Base-by-base conservation (phyloP, 1,140 invertebrate species). In the Coptotermes formosanus region DNA sequence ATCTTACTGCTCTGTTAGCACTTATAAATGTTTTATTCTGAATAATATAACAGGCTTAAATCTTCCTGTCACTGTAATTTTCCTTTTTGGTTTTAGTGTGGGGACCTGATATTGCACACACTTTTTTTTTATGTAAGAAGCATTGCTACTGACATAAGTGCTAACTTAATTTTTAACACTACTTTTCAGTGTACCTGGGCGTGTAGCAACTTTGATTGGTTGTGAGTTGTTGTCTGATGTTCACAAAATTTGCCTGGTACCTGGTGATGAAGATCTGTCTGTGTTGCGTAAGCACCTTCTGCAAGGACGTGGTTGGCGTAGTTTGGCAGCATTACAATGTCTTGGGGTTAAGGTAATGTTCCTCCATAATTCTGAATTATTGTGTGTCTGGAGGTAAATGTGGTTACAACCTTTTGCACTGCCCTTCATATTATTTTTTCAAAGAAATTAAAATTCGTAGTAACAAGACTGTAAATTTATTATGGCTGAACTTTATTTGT, bases 221-320 rank as follows among this genome's bases (percentile, higher is more conserved):
- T 94, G 93, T 89, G 93, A 94, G 89, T 89, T 95, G 86, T 90
- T 94, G 21, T 93, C 93, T 64, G 93, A 94, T 85, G 92, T 95
- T 25, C 93, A 94, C 88, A 91, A 92, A 89, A 88, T 94, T 84
- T 93, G 92, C 90, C 89, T 91, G 86, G 44, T 85, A 86, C 89
- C 89, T 88, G 89, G 89, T 87, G 89, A 92, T 89, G 90, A 88
- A 32, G 91, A 93, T 87, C 88, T 93, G 25, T 86, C 88, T 7
- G 87, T 91, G 19, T 88, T 95, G 55, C 91, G 92, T 55, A 92
- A 91, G 83, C 94, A 94, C 88, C 87, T 94, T 83, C 89, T 93
- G 2, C 91, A 91, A 8, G 94, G 93, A 43, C 90, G 93, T 84
- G 94, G 94, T 21, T 95, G 94, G 94, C 90, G 92, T 83, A 92